phyloP scores from a whole-genome alignment of 2,888 invertebrate species.

The Creontiades dilutus region DNA sequence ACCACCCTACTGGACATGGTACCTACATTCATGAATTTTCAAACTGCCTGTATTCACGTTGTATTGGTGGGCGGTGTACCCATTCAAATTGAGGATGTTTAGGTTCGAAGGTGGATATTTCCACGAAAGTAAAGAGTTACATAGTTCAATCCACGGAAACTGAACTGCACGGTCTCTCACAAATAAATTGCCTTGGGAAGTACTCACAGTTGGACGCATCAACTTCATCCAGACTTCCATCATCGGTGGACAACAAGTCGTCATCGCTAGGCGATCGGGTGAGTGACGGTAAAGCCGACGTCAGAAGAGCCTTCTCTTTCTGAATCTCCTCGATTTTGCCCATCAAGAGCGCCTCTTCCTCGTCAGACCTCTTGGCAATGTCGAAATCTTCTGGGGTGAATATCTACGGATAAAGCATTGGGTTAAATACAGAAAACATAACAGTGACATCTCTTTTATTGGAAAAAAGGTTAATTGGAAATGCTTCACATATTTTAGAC shows the following conservation, averaged over 20 bases:
- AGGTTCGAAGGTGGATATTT: too few relatives aligned
- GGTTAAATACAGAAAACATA: not conserved
- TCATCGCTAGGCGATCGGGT: constrained; percentile 93
- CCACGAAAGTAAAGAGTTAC: too few relatives aligned
- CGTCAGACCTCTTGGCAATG: constrained; percentile 79
- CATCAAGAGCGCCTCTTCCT: constrained; percentile 87
- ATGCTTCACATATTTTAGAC: too few relatives aligned
- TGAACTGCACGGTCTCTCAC: too few relatives aligned
- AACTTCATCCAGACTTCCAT: constrained; percentile 82
- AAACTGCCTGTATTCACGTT: too few relatives aligned
- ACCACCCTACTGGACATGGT: too few relatives aligned
- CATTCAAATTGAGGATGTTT: too few relatives aligned
- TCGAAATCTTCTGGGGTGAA: constrained; percentile 82
- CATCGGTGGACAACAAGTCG: constrained; percentile 89
- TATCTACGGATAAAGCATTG: constrained; percentile 75
- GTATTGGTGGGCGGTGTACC: too few relatives aligned
- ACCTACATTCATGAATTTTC: too few relatives aligned
- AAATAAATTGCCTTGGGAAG: not conserved
- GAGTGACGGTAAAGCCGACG: constrained; percentile 88
- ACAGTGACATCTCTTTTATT: not conserved
- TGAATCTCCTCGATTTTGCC: constrained; percentile 90
- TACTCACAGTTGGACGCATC: constrained; percentile 75
- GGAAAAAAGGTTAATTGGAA: too few relatives aligned
- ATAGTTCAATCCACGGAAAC: too few relatives aligned
- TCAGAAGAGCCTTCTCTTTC: constrained; percentile 89